Conservation (phyloP, 1,140 invertebrate genomes). For the Drosophila nebulosa region DNA sequence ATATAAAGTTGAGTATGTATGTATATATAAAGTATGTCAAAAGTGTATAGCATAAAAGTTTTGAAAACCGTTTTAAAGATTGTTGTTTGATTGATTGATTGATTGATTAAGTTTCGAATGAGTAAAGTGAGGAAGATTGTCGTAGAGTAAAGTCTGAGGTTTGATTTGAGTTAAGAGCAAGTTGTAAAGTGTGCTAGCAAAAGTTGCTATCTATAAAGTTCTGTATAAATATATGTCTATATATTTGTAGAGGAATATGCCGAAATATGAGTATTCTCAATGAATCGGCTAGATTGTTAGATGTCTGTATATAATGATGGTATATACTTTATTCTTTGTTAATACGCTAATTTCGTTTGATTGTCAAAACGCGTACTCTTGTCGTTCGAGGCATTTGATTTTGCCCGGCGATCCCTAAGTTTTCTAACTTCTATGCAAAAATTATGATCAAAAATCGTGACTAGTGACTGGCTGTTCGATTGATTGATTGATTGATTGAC, state of each 20-base stretch:
- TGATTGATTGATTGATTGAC: slow-evolving; percentile 26
- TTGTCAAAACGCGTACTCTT: slow-evolving; percentile 81
- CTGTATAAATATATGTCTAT: slow-evolving; percentile 59
- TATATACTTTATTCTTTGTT: slow-evolving; percentile 32
- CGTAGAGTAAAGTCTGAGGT: slow-evolving; percentile 65
- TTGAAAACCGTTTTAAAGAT: slow-evolving; percentile 72
- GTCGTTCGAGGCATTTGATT: slow-evolving; percentile 60
- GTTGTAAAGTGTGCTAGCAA: slow-evolving; percentile 59
- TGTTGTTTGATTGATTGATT: slow-evolving; percentile 66
- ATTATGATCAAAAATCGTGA: slow-evolving; percentile 21
- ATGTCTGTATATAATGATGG: slow-evolving; percentile 17
- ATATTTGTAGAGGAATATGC: slow-evolving; percentile 31
- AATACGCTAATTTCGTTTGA: slow-evolving; percentile 80
- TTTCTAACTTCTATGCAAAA: slow-evolving; percentile 17
- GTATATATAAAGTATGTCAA: not conserved
- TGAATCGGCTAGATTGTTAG: slow-evolving; percentile 10
- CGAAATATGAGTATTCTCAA: slow-evolving; percentile 33
- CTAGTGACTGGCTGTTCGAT: not conserved
- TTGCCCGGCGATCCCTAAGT: slow-evolving; percentile 51
- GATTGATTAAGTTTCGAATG: slow-evolving; percentile 49
- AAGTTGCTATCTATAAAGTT: slow-evolving; percentile 61
- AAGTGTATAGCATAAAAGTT: slow-evolving; percentile 32
- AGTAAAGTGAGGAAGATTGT: slow-evolving; percentile 57
- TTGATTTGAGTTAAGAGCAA: slow-evolving; percentile 29
- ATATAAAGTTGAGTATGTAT: slow-evolving; percentile 40